Conservation (phyloP, 2,888 invertebrate genomes). For the Trissoscelio sp. region DNA sequence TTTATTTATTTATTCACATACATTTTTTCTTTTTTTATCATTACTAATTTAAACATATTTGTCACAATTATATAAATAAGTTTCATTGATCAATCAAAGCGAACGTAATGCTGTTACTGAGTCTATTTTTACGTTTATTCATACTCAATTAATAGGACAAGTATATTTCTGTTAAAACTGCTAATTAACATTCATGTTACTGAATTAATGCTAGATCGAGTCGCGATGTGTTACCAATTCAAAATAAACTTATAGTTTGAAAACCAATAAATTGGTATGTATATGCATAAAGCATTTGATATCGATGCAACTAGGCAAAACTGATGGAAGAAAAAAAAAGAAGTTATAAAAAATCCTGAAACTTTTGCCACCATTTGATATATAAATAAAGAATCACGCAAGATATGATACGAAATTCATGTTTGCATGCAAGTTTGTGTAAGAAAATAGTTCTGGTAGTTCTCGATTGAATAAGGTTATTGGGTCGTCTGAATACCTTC, state of each 20-base stretch:
- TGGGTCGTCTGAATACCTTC: constrained; percentile 41
- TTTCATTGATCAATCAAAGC: background rate
- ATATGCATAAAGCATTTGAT: constrained; percentile 1
- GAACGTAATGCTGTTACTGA: background rate
- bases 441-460: constrained; percentile 29
- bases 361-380: constrained; percentile 14
- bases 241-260: background rate
- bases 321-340: background rate
- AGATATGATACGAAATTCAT: constrained; percentile 36
- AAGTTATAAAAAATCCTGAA: background rate
- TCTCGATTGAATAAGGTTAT: constrained; percentile 45
- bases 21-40: background rate
- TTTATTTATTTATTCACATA: too few species aligned
- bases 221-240: background rate
- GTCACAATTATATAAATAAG: background rate
- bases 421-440: constrained; percentile 35
- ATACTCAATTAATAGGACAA: background rate
- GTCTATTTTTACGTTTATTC: background rate
- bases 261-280: background rate
- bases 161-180: background rate
- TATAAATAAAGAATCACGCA: constrained; percentile 30
- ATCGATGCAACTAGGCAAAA: constrained; percentile 4
- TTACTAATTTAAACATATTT: too few species aligned
- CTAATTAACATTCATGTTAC: background rate
- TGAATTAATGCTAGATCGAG: background rate